Evolutionary conservation across 2,888 invertebrate species (phyloP), one percentile per base, ranked within the genome.

Genomic region (Celastrina argiolus): DNA sequence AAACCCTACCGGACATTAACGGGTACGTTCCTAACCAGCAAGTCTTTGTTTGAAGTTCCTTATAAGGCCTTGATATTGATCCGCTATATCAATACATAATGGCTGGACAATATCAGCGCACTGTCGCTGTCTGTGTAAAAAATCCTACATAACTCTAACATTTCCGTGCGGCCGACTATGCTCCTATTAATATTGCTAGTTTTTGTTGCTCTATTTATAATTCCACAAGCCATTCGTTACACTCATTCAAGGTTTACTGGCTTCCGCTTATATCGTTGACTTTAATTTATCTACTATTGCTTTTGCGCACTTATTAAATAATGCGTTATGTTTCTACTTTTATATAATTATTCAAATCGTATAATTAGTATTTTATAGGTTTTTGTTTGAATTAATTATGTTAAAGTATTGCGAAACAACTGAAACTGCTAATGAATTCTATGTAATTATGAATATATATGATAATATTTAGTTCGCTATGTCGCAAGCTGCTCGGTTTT

Each of bases 171-270:
- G 36, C 22, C 22, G 22, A 18, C 34, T 56, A 26, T 56, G 34
- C 16, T 36, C 36, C 34, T 16, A 39, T 22, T 61, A 39, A 18
- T 61, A 61, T 22, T 16, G 18, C 18, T 18, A 39, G 39, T 61
- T 36, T 59, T 59, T 59, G 36, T 61, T 61, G 61, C 34, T 36
- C 34, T 61, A 61, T 61, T 61, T 61, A 39, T 18, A 36, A 61
- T 18, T 36, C 61, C 12, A 61, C 34, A 12, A 12, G 22, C 22
- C 34, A 22, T 18, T 61, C 22, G 36, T 61, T 61, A 61, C 14
- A 61, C 22, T 22, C 18, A 22, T 61, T 61, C 61, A 61, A 61
- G 61, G 61, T 61, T 61, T 39, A 18, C 22, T n/a, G 16, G 22
- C 36, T 61, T 36, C 61, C 61, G 61, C 22, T 61, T 61, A n/a